phyloP scores from a whole-genome alignment of 1,140 invertebrate species.

The Drosophila neocordata region DNA sequence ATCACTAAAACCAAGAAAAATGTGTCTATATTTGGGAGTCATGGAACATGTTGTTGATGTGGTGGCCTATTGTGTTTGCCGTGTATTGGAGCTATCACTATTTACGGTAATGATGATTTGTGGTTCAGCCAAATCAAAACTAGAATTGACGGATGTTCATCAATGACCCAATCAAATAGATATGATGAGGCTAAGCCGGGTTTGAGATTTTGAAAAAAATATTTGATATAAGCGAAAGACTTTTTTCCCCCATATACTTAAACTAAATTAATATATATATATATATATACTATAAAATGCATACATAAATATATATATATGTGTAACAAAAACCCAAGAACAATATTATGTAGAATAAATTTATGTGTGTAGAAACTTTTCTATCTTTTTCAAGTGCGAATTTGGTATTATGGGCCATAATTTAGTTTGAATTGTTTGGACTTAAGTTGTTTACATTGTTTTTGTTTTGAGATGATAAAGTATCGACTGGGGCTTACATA shows the following conservation, averaged over 20 bases:
- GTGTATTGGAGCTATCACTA: slow-evolving; percentile 66
- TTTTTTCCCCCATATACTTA: not conserved
- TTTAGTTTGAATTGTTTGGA: slow-evolving; percentile 32
- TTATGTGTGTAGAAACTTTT: slow-evolving; percentile 3
- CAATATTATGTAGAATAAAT: slow-evolving; percentile 5
- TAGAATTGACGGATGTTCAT: slow-evolving; percentile 34
- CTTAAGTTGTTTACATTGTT: slow-evolving; percentile 48
- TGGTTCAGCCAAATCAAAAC: slow-evolving; percentile 49
- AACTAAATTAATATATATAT: not conserved
- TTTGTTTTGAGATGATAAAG: slow-evolving; percentile 67
- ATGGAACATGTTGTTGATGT: slow-evolving; percentile 67
- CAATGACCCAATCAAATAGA: slow-evolving; percentile 27
- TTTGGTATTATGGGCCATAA: slow-evolving; percentile 8
- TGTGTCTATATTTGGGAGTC: slow-evolving; percentile 74
- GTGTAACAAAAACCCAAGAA: not conserved
- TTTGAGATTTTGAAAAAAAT: not conserved
- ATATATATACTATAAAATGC: not conserved
- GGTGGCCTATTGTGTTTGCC: slow-evolving; percentile 72
- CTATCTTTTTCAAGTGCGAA: not conserved
- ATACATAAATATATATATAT: not conserved
- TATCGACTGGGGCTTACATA: slow-evolving; percentile 56
- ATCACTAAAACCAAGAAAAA: slow-evolving; percentile 7
- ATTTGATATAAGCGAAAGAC: slow-evolving; percentile 7
- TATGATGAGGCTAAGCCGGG: not conserved
- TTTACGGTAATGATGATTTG: slow-evolving; percentile 73